A percentile compares a stretch with the other conserved stretches of the same genome.
Conservation (phyloP, 2,797 vertebrate species). For the Myiothlypis chrysogaster region DNA sequence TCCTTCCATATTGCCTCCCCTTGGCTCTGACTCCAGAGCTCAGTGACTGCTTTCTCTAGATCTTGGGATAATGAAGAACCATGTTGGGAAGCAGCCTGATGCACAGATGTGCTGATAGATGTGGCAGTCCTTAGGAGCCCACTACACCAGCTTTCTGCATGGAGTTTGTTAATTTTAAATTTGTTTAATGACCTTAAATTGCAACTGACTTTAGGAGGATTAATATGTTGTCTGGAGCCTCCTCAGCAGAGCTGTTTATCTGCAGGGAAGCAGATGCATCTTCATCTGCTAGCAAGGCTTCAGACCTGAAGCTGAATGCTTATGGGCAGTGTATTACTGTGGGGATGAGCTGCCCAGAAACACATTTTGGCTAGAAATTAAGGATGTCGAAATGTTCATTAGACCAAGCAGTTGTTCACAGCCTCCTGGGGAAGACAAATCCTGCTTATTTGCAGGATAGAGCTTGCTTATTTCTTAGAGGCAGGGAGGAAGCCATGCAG, state of each 20-base stretch:
- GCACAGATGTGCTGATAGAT: background rate
- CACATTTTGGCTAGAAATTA: background rate
- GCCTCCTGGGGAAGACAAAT: conserved; percentile 2
- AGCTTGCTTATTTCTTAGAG: background rate
- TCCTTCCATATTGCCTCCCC: background rate
- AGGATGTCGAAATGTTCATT: background rate
- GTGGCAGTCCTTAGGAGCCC: background rate
- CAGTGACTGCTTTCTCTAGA: background rate
- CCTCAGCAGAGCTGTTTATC: conserved; percentile 37
- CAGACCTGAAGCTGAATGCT: conserved; percentile 12
- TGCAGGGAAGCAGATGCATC: conserved; percentile 28
- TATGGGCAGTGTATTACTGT: background rate
- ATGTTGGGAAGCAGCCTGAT: background rate
- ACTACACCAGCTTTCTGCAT: background rate
- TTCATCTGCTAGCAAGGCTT: conserved; percentile 20
- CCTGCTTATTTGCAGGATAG: background rate
- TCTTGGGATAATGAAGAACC: background rate
- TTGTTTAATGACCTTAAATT: conserved; percentile 47
- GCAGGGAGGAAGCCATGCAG: background rate
- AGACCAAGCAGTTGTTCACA: background rate
- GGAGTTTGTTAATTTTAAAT: conserved; percentile 36
- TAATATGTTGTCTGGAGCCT: conserved; percentile 20
- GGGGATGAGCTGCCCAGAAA: conserved; percentile 17
- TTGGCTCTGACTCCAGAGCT: background rate
- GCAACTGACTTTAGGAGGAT: conserved; percentile 19